Conservation (phyloP, 1,140 invertebrate genomes). For the Drosophila funebris region DNA sequence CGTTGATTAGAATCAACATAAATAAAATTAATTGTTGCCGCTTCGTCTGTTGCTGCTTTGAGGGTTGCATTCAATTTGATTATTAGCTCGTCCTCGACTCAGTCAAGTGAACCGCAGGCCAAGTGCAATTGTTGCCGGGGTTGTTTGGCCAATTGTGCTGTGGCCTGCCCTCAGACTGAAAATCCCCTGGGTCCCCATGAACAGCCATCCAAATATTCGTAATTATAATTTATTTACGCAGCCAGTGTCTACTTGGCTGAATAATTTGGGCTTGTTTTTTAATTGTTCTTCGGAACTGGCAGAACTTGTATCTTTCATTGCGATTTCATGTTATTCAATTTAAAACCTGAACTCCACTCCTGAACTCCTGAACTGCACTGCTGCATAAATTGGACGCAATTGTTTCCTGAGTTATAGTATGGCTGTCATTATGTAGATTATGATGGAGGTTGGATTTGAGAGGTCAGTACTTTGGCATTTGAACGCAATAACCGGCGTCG, state of each 20-base stretch:
- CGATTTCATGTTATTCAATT: conserved; percentile 33
- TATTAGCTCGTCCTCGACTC: conserved; percentile 54
- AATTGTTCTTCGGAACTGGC: conserved; percentile 50
- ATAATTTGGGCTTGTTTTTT: conserved; percentile 55
- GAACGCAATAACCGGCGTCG: conserved; percentile 19
- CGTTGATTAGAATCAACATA: conserved; percentile 80
- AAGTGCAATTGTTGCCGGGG: conserved; percentile 31
- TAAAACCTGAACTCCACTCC: neutral
- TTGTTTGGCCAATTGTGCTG: conserved; percentile 19
- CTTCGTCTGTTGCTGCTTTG: conserved; percentile 18
- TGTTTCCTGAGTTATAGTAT: conserved; percentile 64
- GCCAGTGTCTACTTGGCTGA: conserved; percentile 28
- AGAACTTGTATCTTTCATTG: conserved; percentile 39
- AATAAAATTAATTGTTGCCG: conserved; percentile 82
- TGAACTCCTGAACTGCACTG: conserved; percentile 8
- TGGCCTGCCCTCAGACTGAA: neutral
- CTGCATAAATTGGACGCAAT: conserved; percentile 64
- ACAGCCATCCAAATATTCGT: conserved; percentile 39
- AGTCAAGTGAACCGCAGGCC: conserved; percentile 47
- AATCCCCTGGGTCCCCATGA: conserved; percentile 5
- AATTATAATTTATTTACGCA: conserved; percentile 74
- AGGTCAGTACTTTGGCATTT: neutral
- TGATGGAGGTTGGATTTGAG: neutral
- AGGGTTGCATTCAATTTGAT: conserved; percentile 80
- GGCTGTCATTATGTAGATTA: conserved; percentile 10